Percentiles rank a stretch among this genome's conserved stretches.
Conservation (phyloP, 2,797 vertebrate genomes). For the Danio aesculapii region DNA sequence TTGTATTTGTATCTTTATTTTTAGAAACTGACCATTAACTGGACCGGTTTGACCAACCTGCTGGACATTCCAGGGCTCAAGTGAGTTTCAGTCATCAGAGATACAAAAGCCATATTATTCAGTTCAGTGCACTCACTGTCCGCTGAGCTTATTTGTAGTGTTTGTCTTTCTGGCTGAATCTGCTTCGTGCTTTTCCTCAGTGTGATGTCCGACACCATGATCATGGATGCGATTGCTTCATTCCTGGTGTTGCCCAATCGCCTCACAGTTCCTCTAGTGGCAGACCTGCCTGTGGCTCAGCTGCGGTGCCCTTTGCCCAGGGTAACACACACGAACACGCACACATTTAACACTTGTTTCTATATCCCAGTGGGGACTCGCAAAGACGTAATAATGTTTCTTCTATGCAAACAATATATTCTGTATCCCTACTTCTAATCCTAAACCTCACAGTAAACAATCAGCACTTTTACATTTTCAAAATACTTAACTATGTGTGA, state of each 20-base stretch:
- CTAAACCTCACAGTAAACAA: no score
- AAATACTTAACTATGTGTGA: no score
- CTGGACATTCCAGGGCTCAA: constrained; percentile 93
- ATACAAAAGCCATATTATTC: not conserved
- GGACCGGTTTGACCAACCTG: constrained; percentile 95
- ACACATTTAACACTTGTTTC: not conserved
- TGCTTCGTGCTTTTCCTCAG: constrained; percentile 66
- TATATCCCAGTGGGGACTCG: no score
- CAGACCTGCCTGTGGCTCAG: constrained; percentile 85
- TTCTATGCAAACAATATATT: no score
- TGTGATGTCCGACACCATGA: constrained; percentile 90
- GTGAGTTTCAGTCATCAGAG: constrained; percentile 73
- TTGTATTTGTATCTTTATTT: no score
- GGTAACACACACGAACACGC: constrained; percentile 73
- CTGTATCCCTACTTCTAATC: no score
- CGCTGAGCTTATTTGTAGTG: not conserved
- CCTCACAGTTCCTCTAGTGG: constrained; percentile 87
- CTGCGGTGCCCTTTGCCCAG: constrained; percentile 90
- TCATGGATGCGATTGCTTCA: constrained; percentile 94
- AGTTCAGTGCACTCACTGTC: not conserved
- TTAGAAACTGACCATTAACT: constrained; percentile 84
- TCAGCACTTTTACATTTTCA: no score
- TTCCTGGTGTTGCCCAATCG: constrained; percentile 94
- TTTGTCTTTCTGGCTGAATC: not conserved
- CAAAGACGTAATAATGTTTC: no score